These are phyloP conservation scores for Baryphthengus martii DNA, from an alignment of 2,113 vertebrate species.

Conservation along the genomic window DNA sequence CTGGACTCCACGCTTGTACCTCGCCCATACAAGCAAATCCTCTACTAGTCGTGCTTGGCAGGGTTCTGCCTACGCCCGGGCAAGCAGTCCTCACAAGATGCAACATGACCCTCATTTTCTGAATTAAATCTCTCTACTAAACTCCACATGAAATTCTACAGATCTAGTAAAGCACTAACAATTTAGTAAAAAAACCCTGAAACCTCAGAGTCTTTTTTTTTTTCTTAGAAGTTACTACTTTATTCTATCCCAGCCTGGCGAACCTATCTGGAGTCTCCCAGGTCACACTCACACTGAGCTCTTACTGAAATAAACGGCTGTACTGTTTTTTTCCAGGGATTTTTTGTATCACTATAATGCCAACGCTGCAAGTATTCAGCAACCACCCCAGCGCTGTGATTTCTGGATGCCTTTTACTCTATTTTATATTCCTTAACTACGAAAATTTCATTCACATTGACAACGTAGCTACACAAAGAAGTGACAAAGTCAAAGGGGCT, in stretches of 20 bases:
- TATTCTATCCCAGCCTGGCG: not conserved
- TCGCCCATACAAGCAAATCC: accelerated
- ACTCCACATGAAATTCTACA: not conserved
- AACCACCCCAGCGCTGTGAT: constrained; percentile 18
- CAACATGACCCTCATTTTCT: not conserved
- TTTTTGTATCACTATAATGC: not conserved
- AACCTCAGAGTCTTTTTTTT: not conserved
- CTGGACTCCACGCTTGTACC: not conserved
- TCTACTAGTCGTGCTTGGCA: not conserved
- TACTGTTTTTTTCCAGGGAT: not conserved
- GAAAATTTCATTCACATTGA: constrained; percentile 48
- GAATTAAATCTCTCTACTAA: not conserved
- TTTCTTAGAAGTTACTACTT: not conserved
- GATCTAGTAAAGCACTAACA: not conserved
- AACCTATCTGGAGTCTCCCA: not conserved
- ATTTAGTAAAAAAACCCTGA: not conserved
- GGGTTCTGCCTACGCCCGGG: not conserved
- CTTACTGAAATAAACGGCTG: not conserved
- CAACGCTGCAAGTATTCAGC: constrained; percentile 29
- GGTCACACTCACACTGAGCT: not conserved
- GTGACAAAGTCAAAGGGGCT: constrained; percentile 60
- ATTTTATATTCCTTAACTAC: constrained; percentile 6
- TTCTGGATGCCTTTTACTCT: constrained; percentile 41
- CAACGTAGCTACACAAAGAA: constrained; percentile 4
- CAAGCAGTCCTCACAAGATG: not conserved